Percentiles rank a stretch among this genome's conserved stretches.
Conservation (phyloP, 1,140 invertebrate genomes). For the Caenorhabditis latens region DNA sequence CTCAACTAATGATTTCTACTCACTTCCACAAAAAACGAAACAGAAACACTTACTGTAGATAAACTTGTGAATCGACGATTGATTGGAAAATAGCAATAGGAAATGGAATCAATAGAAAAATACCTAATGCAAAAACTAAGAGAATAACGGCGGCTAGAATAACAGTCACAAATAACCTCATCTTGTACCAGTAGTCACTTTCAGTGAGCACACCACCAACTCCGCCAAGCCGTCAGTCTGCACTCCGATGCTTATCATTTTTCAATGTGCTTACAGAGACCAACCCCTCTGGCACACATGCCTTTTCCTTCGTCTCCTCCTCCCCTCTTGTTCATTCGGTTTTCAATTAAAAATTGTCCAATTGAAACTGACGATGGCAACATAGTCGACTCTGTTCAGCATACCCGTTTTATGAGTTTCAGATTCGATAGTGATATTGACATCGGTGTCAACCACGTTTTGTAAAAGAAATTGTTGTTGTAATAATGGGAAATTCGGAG, state of each 20-base stretch:
- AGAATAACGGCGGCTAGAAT: slow-evolving; percentile 49
- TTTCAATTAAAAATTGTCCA: slow-evolving; percentile 34
- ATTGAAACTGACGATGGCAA: slow-evolving; percentile 28
- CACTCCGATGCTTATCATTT: slow-evolving; percentile 9
- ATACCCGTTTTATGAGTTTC: slow-evolving; percentile 43
- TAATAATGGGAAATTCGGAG: not conserved
- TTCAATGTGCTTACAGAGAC: not conserved
- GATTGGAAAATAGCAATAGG: slow-evolving; percentile 63
- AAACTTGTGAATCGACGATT: slow-evolving; percentile 54
- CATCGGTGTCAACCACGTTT: slow-evolving; percentile 33
- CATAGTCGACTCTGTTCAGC: slow-evolving; percentile 5
- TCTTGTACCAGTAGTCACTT: slow-evolving; percentile 35
- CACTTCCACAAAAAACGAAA: too few species aligned
- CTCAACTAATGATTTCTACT: too few species aligned
- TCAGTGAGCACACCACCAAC: not conserved
- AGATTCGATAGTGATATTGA: not conserved
- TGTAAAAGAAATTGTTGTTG: slow-evolving; percentile 10
- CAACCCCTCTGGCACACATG: slow-evolving; percentile 9
- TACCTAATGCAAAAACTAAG: slow-evolving; percentile 57
- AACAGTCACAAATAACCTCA: slow-evolving; percentile 18
- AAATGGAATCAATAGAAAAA: slow-evolving; percentile 63
- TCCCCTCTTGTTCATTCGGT: not conserved
- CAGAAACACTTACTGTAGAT: slow-evolving; percentile 51
- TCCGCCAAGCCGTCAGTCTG: slow-evolving; percentile 31
- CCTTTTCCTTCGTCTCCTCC: not conserved